Evolutionary conservation across 2,113 vertebrate genomes (phyloP).

Genomic region (Malurus elegans): DNA sequence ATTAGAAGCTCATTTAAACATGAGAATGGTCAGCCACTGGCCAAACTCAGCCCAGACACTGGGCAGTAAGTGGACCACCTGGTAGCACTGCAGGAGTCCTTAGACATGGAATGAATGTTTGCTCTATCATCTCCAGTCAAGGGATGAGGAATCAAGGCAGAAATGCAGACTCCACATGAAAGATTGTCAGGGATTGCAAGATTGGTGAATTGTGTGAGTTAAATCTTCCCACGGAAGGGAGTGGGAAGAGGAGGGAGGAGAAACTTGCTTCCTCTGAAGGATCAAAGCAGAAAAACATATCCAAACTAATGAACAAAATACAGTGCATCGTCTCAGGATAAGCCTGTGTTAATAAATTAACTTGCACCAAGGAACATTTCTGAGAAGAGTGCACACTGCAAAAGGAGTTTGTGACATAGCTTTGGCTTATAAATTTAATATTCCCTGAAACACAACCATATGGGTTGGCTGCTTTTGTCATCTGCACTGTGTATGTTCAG

Average conservation of each 20-base stretch:
- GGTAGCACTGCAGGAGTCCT: neutral
- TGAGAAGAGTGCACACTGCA: neutral
- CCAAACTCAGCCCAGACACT: neutral
- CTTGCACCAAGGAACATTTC: neutral
- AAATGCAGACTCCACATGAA: neutral
- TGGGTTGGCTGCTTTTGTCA: neutral
- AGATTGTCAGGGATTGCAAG: neutral
- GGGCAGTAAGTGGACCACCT: neutral
- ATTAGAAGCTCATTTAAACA: neutral
- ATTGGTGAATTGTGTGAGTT: neutral
- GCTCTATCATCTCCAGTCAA: neutral
- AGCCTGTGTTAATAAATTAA: neutral
- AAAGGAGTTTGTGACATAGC: neutral
- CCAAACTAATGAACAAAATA: neutral
- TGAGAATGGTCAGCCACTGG: neutral
- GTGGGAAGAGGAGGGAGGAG: neutral
- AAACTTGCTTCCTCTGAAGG: neutral
- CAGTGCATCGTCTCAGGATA: neutral
- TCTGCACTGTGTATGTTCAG: neutral
- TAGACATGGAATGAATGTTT: neutral
- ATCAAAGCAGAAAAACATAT: slow-evolving; percentile 20
- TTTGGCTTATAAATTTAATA: neutral
- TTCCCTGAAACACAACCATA: neutral
- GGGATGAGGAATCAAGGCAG: neutral
- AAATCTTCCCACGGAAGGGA: neutral